These are phyloP conservation scores for Abramis brama DNA, from an alignment of 2,113 vertebrate genomes.

Conservation along the genomic window DNA sequence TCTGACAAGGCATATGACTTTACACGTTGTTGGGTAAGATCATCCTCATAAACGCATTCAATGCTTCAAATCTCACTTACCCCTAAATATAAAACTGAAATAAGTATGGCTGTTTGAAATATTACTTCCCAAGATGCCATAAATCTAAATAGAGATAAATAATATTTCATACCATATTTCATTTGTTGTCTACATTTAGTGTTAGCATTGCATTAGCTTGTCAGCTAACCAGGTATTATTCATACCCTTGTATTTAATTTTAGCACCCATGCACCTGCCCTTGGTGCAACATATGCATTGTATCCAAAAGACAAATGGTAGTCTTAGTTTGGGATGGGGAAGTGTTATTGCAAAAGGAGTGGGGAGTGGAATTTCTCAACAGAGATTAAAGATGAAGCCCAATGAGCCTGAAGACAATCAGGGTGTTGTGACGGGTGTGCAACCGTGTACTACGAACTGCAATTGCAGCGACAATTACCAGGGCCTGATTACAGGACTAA, in stretches of 20 bases:
- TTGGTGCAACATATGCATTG: constrained; percentile 38
- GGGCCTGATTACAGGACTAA: constrained; percentile 71
- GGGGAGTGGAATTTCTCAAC: constrained; percentile 46
- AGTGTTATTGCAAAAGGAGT: constrained; percentile 41
- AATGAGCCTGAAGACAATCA: constrained; percentile 66
- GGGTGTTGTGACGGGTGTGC: constrained; percentile 64
- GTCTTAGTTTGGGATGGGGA: constrained; percentile 12
- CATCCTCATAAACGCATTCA: neutral
- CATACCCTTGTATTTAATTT: constrained; percentile 17
- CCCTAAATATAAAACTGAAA: neutral
- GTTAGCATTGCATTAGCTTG: constrained; percentile 9
- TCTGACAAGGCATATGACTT: neutral
- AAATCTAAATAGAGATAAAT: neutral
- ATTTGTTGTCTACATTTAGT: neutral
- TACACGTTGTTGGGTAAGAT: neutral
- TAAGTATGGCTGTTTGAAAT: neutral
- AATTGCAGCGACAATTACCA: constrained; percentile 66
- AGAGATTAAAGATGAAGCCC: constrained; percentile 64
- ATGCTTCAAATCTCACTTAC: neutral
- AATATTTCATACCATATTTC: neutral
- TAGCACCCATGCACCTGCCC: constrained; percentile 22
- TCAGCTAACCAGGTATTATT: constrained; percentile 26
- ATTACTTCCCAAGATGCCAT: neutral
- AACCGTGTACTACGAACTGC: constrained; percentile 61
- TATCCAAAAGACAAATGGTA: constrained; percentile 25